Evolutionary conservation across 2,113 vertebrate genomes (phyloP).

Genomic region (Paramisgurnus dabryanus): DNA sequence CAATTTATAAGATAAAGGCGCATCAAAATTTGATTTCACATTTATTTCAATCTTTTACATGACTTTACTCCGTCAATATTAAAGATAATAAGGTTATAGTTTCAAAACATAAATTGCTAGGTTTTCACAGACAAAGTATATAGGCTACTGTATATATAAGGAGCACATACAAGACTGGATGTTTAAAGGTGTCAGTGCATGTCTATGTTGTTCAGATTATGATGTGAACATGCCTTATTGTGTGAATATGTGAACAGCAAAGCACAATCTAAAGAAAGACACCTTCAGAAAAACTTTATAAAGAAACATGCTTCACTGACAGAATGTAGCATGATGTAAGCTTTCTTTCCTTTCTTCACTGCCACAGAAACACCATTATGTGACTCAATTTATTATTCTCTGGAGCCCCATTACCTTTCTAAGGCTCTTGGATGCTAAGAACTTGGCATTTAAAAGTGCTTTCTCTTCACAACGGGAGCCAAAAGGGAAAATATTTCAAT

Average conservation of each 20-base stretch:
- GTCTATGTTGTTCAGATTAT: background rate
- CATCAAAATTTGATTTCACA: too few species aligned
- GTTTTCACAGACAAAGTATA: too few species aligned
- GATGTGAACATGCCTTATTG: background rate
- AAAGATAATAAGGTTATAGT: too few species aligned
- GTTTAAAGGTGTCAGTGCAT: background rate
- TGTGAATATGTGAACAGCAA: too few species aligned
- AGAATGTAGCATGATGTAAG: background rate
- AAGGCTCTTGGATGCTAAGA: conserved; percentile 37
- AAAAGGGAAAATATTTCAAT: conserved; percentile 22
- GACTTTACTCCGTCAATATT: too few species aligned
- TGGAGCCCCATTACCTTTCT: conserved; percentile 47
- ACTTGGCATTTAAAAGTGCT: conserved; percentile 60
- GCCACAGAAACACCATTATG: conserved; percentile 32
- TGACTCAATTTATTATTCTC: conserved; percentile 57
- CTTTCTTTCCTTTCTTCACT: conserved; percentile 1
- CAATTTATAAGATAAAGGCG: too few species aligned
- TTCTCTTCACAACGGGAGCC: conserved; percentile 44
- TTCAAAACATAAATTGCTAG: too few species aligned
- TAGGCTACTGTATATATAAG: too few species aligned
- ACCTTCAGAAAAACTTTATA: background rate
- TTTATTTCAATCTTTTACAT: too few species aligned
- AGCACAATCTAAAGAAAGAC: background rate
- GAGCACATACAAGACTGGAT: too few species aligned
- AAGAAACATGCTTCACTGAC: background rate